Evolutionary conservation across 2,888 invertebrate genomes (phyloP).

Genomic region (Nemapogon koenigi): DNA sequence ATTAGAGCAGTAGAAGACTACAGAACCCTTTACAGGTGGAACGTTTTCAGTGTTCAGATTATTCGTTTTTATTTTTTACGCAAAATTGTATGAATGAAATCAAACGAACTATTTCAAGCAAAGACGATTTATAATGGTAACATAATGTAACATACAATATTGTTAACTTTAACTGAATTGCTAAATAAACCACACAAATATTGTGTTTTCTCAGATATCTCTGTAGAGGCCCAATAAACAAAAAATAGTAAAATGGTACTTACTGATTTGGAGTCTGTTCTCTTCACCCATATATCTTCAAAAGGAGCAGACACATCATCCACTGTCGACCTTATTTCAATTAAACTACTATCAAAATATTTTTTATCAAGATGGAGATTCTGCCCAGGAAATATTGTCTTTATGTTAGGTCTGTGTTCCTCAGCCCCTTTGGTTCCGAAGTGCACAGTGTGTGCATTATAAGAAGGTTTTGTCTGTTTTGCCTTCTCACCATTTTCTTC

Average conservation of each 20-base stretch:
- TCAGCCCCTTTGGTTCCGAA: constrained; percentile 68
- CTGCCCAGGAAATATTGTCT: constrained; percentile 64
- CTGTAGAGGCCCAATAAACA: no score
- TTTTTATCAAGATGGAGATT: constrained; percentile 75
- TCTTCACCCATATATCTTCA: constrained; percentile 77
- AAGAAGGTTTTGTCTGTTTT: constrained; percentile 45
- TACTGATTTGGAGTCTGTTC: constrained; percentile 66
- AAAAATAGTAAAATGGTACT: constrained; percentile 33
- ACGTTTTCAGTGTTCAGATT: no score
- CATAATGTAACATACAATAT: no score
- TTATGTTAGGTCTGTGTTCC: constrained; percentile 65
- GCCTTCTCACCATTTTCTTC: constrained; percentile 50
- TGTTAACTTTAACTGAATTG: no score
- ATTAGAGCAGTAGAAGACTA: no score
- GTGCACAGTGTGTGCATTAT: constrained; percentile 72
- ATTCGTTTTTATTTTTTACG: no score
- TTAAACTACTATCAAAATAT: constrained; percentile 82
- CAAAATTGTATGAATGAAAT: no score
- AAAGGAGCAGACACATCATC: constrained; percentile 67
- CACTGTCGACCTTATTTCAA: constrained; percentile 80
- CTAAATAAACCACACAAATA: no score
- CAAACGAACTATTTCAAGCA: no score
- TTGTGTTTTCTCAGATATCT: no score
- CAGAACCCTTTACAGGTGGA: no score
- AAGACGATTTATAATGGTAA: no score